Base-by-base conservation (phyloP, 2,797 vertebrate genomes). In the Lateolabrax maculatus region DNA sequence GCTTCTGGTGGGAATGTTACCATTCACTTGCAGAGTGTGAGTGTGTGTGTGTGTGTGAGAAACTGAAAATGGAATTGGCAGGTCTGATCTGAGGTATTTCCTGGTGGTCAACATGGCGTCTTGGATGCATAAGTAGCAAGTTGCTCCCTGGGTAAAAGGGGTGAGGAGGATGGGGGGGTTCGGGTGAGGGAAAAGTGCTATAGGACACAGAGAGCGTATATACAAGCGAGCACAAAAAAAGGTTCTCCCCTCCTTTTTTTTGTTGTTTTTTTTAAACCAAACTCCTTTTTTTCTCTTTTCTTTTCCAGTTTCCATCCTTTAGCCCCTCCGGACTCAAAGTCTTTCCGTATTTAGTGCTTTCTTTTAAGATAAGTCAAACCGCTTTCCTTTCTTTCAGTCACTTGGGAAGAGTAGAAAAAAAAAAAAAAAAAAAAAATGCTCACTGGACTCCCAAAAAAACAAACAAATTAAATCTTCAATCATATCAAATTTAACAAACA, bases 51-150 rank as follows among this genome's bases (percentile, higher is more conserved):
- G 52, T 68, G 64, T 64, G 27, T 41, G 53, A 12, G 73, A 16
- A 61, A 39, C 55, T 44, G 60, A 71, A 64, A 57, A 44, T 70
- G 51, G 19, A 29, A 36, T 87, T 89, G 87, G 90, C 88, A 89
- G 91, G 84, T 90, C 80, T 80, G 79, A 89, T 95, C 86, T 96
- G 94, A 94, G 94, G 94, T 94, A 94, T 93, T 90, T 93, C 84
- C 87, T 90, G 90, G 92, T 53, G 88, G 83, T 92, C 87, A 90
- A 90, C 90, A 93, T 94, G 94, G 92, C 87, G 78, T 91, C 79
- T 92, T 81, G 80, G 82, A 94, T 96, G 95, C 95, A 96, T 95
- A 95, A 94, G 90, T 92, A 92, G 91, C 88, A 76, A 77, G 89
- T 90, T 84, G 86, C 88, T 94, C 90, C 88, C 92, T 89, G 89